phyloP scores from a whole-genome alignment of 2,888 invertebrate species.

The Aricia artaxerxes region DNA sequence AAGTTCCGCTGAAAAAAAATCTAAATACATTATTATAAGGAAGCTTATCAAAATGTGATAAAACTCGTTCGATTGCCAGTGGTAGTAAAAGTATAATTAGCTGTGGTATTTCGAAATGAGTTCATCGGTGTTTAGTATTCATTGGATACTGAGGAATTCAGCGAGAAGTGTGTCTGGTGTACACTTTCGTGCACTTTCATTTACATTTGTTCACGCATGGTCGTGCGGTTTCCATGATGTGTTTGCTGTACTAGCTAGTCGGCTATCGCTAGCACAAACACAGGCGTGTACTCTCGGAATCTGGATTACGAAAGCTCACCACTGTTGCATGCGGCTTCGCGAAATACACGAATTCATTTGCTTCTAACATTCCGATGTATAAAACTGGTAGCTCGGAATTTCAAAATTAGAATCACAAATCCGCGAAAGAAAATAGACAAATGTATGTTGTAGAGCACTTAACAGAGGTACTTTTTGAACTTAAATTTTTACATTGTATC shows the following conservation, averaged over 20 bases:
- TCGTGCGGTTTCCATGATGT: slow-evolving; percentile 34
- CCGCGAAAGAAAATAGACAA: slow-evolving; percentile 2
- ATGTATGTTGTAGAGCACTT: not conserved
- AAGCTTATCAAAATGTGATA: not conserved
- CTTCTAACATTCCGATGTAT: slow-evolving; percentile 22
- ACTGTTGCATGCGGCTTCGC: slow-evolving; percentile 56
- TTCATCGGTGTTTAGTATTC: not conserved
- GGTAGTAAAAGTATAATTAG: not conserved
- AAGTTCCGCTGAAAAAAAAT: not conserved
- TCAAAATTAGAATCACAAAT: slow-evolving; percentile 12
- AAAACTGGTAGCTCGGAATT: not conserved
- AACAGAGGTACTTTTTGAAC: not conserved
- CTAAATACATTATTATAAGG: not conserved
- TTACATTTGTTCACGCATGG: slow-evolving; percentile 33
- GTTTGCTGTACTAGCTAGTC: slow-evolving; percentile 30
- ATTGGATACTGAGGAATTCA: slow-evolving; percentile 13
- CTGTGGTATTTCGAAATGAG: slow-evolving; percentile 15
- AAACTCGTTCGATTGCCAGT: not conserved
- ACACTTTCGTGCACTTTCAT: slow-evolving; percentile 35
- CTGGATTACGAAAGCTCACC: slow-evolving; percentile 61
- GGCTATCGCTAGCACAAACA: slow-evolving; percentile 38
- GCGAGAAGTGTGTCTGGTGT: slow-evolving; percentile 20
- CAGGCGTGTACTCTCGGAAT: slow-evolving; percentile 49
- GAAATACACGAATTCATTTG: slow-evolving; percentile 34
- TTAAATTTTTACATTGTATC: not conserved